Evolutionary conservation across 2,888 invertebrate species (phyloP), one percentile per base, ranked within the genome.

Genomic region (Drosophila anceps): DNA sequence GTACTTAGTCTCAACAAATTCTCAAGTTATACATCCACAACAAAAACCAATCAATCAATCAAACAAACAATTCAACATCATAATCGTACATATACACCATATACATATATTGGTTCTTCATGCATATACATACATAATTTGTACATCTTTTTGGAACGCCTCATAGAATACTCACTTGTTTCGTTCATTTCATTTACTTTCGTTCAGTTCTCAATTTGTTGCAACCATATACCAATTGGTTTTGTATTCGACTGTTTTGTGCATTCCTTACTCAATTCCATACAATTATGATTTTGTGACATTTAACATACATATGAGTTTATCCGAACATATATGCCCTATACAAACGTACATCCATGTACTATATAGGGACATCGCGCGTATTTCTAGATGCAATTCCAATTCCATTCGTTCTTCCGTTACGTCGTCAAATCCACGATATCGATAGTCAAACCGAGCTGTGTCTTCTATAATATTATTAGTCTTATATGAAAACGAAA

Each of bases 1-100:
- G 94, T 92, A 92, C 90, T 76, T 84, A 74, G 76, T 66, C 79
- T 79, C 78, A 78, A 81, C 75, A 18, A 71, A 64, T 76, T 61
- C 80, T 79, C 78, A 78, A 78, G 70, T 62, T 70, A 68, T 66
- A 64, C 66, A 76, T 79, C 74, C 65, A 66, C 48, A 51, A 64
- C 48, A 63, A 64, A 65, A 73, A 64, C 37, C 53, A 53, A 24
- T 53, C 60, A 61, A 66, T 39, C 72, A 74, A 44, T 48, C 69
- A 71, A 44, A 0, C 44, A 44, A 44, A 20, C 43, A 44, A n/a
- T n/a, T n/a, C n/a, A 41, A n/a, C 41, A 41, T 75, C 70, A 71
- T 61, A 39, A 51, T 73, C 76, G 69, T 75, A 79, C 79, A 50
- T 31, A 79, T 70, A 79, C 70, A 77, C 63, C 72, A 76, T 51